Percentiles rank a stretch among this genome's conserved stretches.
Evolutionary conservation across 2,797 vertebrate genomes (phyloP).

Genomic region (Neostethus bicornis): DNA sequence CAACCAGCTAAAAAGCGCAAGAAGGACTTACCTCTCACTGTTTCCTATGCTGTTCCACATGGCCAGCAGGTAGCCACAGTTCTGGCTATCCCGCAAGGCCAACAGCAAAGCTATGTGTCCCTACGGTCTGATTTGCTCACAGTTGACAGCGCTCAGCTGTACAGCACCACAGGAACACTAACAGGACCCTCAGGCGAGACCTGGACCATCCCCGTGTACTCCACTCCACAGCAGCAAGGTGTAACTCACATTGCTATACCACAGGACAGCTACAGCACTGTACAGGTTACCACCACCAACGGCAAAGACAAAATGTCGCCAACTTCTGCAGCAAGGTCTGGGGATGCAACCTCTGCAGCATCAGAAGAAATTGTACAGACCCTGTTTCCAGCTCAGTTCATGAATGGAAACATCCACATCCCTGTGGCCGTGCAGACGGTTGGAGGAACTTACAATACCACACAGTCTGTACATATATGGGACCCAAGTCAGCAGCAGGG

Average conservation of each 20-base stretch:
- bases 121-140: conserved; percentile 96
- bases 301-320: conserved; percentile 85
- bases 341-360: conserved; percentile 74
- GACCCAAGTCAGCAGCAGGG: conserved; percentile 92
- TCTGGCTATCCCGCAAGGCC: conserved; percentile 96
- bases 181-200: conserved; percentile 98
- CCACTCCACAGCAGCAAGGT: conserved; percentile 94
- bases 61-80: conserved; percentile 97
- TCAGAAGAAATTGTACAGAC: conserved; percentile 97
- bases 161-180: conserved; percentile 97
- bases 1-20: conserved; percentile 99
- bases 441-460: conserved; percentile 92
- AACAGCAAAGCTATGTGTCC: conserved; percentile 98
- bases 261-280: conserved; percentile 92
- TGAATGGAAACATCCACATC: conserved; percentile 99
- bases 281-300: conserved; percentile 90
- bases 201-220: conserved; percentile 99
- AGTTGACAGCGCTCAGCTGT: conserved; percentile 97
- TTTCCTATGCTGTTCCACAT: conserved; percentile 94
- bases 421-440: conserved; percentile 98
- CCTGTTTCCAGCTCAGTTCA: conserved; percentile 98
- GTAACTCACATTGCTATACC: conserved; percentile 98
- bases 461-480: conserved; percentile 98
- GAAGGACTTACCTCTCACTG: conserved; percentile 94
- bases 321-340: conserved; percentile 43